Base-by-base conservation (phyloP, 2,113 vertebrate genomes). In the Coptodon bakossiorum region DNA sequence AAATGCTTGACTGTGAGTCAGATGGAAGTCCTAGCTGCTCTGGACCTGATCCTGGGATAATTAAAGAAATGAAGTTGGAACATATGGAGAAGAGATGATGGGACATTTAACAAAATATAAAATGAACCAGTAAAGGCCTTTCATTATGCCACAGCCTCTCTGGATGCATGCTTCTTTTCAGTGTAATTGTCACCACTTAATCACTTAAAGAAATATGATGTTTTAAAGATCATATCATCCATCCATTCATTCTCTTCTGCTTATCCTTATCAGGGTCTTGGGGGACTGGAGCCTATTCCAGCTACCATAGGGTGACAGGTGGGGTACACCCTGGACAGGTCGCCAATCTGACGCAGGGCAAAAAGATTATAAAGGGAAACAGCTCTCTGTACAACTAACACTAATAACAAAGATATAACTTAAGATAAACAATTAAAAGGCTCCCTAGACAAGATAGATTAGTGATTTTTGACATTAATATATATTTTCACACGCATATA, bases 401-500 rank as follows among this genome's bases (percentile, higher is more conserved):
- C 36, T 36, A 68, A 68, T 40, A 40, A 68, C 63, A 71, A 71
- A 40, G 63, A 9, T 43, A 71, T 43, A 40, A 6, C 4, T 24
- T 71, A 71, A 71, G 36, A 68, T 36, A 68, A 24, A 43, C n/a
- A 68, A 68, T 68, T 40, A 40, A 68, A 68, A 40, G 36, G 63
- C 2, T 14, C 7, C 63, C 10, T 5, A 43, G 66, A 43, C 0
- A 0, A 71, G 12, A 27, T 9, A 45, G 2, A 73, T 45, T 16
- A 43, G 12, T 45, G 66, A 73, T 27, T 45, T 0, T 45, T 73
- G 66, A 73, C 7, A 43, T 73, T 73, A 27, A 73, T 5, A 16
- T 71, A 71, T 43, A 24, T 71, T 43, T 71, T 71, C 13, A 66
- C 17, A 36, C 1, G 2, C 17, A 36, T 11, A 36, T n/a, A 36